Conservation (phyloP, 2,888 invertebrate species). For the Limenitis camilla region DNA sequence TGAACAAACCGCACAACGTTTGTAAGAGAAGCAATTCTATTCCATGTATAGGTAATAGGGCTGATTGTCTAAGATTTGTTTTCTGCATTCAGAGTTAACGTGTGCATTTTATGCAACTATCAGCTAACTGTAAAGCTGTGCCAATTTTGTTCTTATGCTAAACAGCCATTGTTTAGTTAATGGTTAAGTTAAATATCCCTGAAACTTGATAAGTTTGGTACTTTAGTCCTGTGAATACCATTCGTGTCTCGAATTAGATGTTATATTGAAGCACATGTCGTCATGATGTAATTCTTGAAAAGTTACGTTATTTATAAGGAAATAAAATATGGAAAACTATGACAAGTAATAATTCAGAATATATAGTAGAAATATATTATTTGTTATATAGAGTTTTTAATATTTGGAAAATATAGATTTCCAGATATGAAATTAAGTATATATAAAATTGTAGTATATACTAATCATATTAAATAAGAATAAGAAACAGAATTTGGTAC, state of each 20-base stretch:
- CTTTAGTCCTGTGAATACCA: background rate
- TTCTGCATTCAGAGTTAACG: conserved; percentile 12
- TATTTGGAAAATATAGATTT: no score
- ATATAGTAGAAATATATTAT: no score
- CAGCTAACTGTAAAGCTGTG: conserved; percentile 16
- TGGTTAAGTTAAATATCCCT: conserved; percentile 1
- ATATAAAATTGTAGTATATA: no score
- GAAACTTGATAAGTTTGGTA: background rate
- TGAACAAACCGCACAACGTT: conserved; percentile 2
- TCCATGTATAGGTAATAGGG: conserved; percentile 9
- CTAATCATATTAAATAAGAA: background rate
- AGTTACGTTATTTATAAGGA: no score
- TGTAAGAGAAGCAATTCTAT: conserved; percentile 10
- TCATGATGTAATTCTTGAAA: no score
- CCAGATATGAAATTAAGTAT: no score
- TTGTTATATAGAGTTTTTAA: no score
- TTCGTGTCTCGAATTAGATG: no score
- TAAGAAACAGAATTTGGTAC: no score
- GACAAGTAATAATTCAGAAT: no score
- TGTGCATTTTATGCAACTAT: conserved; percentile 15
- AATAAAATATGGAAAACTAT: no score
- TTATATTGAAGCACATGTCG: no score
- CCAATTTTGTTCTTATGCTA: conserved; percentile 18
- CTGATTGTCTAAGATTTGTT: conserved; percentile 14
- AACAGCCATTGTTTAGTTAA: conserved; percentile 15